A percentile compares a stretch with the other conserved stretches of the same genome.
These are phyloP conservation scores for Hemistola chrysoprasaria DNA, from an alignment of 2,888 invertebrate genomes.

Conservation along the genomic window DNA sequence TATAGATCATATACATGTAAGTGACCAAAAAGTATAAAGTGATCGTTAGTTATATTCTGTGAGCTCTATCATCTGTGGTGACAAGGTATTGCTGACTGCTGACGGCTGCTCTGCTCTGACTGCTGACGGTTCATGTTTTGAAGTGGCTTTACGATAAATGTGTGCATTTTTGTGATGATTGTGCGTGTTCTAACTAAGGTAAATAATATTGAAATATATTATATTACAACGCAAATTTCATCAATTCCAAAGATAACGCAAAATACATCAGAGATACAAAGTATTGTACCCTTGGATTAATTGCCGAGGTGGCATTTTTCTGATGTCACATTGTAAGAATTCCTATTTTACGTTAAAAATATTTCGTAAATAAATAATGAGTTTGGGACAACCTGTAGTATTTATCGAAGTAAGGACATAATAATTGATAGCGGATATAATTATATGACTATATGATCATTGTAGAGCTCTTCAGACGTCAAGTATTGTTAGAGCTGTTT, in stretches of 20 bases:
- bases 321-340: constrained; percentile 56
- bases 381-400: no score
- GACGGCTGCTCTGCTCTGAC: constrained; percentile 30
- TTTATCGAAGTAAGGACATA: no score
- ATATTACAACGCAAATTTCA: not conserved
- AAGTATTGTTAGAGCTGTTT: no score
- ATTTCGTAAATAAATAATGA: not conserved
- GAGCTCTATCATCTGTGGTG: no score
- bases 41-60: no score
- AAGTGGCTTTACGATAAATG: constrained; percentile 71
- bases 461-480: no score
- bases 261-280: constrained; percentile 8
- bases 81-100: no score
- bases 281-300: constrained; percentile 34
- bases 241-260: not conserved
- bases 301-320: constrained; percentile 77
- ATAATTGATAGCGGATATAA: no score
- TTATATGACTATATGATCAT: no score
- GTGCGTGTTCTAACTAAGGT: constrained; percentile 76
- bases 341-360: constrained; percentile 25
- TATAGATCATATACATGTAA: no score
- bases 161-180: constrained; percentile 79
- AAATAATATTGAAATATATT: constrained; percentile 42
- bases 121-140: constrained; percentile 79
- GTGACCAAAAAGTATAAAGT: no score